Percentiles rank a stretch among this genome's conserved stretches.
phyloP scores from a whole-genome alignment of 2,888 invertebrate genomes.

The Lottia gigantea region DNA sequence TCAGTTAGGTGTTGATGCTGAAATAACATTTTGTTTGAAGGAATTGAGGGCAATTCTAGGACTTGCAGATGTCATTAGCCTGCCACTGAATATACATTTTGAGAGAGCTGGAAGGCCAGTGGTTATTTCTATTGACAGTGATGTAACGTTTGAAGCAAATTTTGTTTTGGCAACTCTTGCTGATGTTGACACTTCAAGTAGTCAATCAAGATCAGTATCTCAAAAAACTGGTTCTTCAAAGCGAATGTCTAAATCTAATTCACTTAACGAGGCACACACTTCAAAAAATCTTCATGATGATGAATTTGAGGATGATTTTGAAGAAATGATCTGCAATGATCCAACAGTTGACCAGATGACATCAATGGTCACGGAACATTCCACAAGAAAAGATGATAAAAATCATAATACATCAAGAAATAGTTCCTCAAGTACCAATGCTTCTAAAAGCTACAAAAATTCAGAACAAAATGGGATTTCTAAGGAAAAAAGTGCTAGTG shows the following conservation, averaged over 20 bases:
- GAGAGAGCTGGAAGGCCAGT: constrained; percentile 84
- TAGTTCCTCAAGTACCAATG: no score
- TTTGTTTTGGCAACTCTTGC: constrained; percentile 84
- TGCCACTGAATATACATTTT: constrained; percentile 80
- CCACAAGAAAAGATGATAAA: background rate
- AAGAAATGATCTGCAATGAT: constrained; percentile 38
- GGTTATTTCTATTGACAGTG: constrained; percentile 79
- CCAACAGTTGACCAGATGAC: constrained; percentile 27
- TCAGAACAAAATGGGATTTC: no score
- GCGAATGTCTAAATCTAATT: no score
- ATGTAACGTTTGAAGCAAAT: constrained; percentile 80
- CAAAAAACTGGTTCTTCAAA: constrained; percentile 2
- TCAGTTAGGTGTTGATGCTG: constrained; percentile 75
- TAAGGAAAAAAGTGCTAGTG: no score
- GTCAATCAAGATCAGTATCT: constrained; percentile 31
- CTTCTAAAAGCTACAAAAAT: no score
- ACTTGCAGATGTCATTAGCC: constrained; percentile 81
- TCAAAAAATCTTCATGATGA: constrained; percentile 20
- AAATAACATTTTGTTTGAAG: constrained; percentile 86
- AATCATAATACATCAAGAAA: no score
- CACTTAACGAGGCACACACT: no score
- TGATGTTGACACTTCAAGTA: constrained; percentile 60
- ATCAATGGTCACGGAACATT: constrained; percentile 27
- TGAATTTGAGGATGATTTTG: constrained; percentile 43
- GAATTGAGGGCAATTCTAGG: constrained; percentile 82